phyloP scores from a whole-genome alignment of 2,797 vertebrate genomes.

The Tragopan temminckii region DNA sequence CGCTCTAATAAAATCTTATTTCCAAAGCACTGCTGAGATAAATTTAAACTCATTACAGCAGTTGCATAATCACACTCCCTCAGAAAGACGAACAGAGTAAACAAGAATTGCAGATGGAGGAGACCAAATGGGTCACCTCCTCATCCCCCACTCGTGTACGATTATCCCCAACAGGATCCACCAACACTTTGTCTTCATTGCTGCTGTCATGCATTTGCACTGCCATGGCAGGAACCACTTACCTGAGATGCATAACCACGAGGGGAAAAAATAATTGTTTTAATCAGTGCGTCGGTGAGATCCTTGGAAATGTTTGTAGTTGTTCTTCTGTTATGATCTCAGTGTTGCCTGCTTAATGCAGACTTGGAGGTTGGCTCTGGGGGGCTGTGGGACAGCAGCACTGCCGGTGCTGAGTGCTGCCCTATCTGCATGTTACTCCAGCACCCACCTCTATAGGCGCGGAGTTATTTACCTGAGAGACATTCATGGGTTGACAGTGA shows the following conservation, averaged over 20 bases:
- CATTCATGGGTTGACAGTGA: slow-evolving; percentile 57
- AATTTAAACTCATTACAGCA: not conserved
- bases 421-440: not conserved
- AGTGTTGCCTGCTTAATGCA: not conserved
- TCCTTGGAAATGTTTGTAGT: not conserved
- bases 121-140: not conserved
- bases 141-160: not conserved
- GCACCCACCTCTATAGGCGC: slow-evolving; percentile 6
- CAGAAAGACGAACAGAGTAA: not conserved
- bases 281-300: not conserved
- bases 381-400: not conserved
- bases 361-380: not conserved
- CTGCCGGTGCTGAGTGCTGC: not conserved
- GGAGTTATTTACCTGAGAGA: slow-evolving; percentile 70
- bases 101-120: not conserved
- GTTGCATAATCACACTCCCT: not conserved
- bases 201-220: not conserved
- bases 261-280: not conserved
- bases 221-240: not conserved
- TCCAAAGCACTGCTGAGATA: not conserved
- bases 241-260: not conserved
- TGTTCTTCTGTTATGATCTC: not conserved
- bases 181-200: not conserved
- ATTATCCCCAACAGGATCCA: not conserved
- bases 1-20: not conserved